Percentiles rank a stretch among this genome's conserved stretches.
These are phyloP conservation scores for Ypsolopha sequella DNA, from an alignment of 2,888 invertebrate species.

Conservation along the genomic window DNA sequence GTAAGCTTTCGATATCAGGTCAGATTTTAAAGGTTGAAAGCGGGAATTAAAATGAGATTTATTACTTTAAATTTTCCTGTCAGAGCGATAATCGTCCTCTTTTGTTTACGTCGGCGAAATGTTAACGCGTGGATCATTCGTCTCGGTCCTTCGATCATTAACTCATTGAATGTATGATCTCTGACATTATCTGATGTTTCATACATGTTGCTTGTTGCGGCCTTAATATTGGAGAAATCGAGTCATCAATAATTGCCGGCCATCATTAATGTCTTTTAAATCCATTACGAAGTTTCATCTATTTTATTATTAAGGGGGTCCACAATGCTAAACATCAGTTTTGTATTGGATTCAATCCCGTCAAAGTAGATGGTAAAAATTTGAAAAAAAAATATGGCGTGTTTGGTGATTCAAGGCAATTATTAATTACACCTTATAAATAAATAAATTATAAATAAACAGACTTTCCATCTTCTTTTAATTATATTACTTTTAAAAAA, in stretches of 20 bases:
- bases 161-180: not conserved
- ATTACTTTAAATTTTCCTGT: constrained; percentile 40
- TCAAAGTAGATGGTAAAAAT: too few species aligned
- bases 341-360: too few species aligned
- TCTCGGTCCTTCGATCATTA: constrained; percentile 1
- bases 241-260: constrained; percentile 8
- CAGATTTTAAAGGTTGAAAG: constrained; percentile 11
- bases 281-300: too few species aligned
- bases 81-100: constrained; percentile 20
- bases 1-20: not conserved
- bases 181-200: constrained; percentile 1
- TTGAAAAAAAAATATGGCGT: too few species aligned
- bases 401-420: too few species aligned
- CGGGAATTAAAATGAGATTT: constrained; percentile 41
- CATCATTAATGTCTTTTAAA: too few species aligned
- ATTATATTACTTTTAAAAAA: too few species aligned
- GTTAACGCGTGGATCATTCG: constrained; percentile 1
- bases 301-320: too few species aligned
- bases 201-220: not conserved
- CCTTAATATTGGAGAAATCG: constrained; percentile 22
- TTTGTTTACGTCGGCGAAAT: constrained; percentile 12
- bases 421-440: too few species aligned
- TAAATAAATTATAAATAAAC: too few species aligned
- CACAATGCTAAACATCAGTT: too few species aligned
- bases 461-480: too few species aligned